A percentile compares a stretch with the other conserved stretches of the same genome.
phyloP scores from a whole-genome alignment of 1,140 invertebrate genomes.

The Alviniconcha marisindica region DNA sequence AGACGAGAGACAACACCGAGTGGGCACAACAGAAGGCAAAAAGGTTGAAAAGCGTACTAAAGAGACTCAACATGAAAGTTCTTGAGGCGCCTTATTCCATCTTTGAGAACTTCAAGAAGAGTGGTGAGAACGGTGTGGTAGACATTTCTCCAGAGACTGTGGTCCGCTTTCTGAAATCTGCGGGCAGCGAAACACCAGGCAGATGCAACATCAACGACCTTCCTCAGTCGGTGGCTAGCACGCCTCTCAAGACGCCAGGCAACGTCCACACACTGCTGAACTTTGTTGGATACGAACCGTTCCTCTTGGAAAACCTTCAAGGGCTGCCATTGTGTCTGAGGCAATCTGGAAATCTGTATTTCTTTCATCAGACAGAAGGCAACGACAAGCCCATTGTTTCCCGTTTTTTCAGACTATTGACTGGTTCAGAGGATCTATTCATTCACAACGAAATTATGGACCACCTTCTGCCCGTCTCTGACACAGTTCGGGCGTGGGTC shows the following conservation, averaged over 20 bases:
- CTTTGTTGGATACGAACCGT: not conserved
- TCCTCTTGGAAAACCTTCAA: not conserved
- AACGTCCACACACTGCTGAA: not conserved
- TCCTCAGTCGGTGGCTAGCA: not conserved
- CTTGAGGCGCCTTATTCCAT: not conserved
- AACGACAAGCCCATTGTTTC: slow-evolving; percentile 6
- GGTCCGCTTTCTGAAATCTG: not conserved
- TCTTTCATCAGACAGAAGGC: not conserved
- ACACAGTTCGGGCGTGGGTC: not conserved
- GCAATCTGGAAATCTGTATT: slow-evolving; percentile 4
- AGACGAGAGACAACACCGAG: not conserved
- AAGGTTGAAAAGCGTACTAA: not conserved
- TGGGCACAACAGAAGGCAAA: not conserved
- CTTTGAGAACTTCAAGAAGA: not conserved
- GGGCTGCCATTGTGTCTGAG: not conserved
- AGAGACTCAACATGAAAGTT: not conserved
- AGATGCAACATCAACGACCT: not conserved
- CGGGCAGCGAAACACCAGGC: not conserved
- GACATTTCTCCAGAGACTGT: not conserved
- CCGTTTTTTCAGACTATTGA: not conserved
- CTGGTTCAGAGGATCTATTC: not conserved
- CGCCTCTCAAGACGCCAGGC: not conserved
- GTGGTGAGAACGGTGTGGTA: not conserved
- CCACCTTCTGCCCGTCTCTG: not conserved
- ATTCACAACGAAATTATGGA: not conserved